Conservation (phyloP, 2,113 vertebrate species). For the Electrona antarctica region DNA sequence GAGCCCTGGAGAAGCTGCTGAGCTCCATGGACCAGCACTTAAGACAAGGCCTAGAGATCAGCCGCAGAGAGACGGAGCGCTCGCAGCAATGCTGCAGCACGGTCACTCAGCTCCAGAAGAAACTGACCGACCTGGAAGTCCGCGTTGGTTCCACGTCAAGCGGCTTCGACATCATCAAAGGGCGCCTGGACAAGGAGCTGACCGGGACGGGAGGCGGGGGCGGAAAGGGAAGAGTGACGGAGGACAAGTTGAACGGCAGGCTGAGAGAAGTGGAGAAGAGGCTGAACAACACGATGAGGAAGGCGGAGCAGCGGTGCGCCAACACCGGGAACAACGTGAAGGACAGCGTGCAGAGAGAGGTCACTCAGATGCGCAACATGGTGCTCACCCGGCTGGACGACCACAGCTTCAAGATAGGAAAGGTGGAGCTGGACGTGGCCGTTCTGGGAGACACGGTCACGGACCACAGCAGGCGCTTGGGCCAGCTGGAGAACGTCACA, state of each 20-base stretch:
- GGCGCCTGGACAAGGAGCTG: constrained; percentile 78
- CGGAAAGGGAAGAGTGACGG: constrained; percentile 62
- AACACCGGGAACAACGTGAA: constrained; percentile 77
- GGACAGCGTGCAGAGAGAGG: constrained; percentile 74
- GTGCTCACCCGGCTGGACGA: constrained; percentile 72
- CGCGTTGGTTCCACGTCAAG: constrained; percentile 74
- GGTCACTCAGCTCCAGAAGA: constrained; percentile 68
- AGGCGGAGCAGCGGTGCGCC: constrained; percentile 76
- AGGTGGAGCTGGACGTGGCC: constrained; percentile 75
- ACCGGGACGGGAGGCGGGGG: constrained; percentile 47
- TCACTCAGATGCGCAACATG: constrained; percentile 71
- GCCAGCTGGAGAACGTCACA: constrained; percentile 69
- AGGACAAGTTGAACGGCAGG: constrained; percentile 76
- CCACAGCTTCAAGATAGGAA: constrained; percentile 72
- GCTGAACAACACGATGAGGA: constrained; percentile 82
- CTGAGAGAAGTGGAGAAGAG: constrained; percentile 84
- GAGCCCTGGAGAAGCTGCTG: constrained; percentile 84
- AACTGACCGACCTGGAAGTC: constrained; percentile 73
- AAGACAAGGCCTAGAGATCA: constrained; percentile 75
- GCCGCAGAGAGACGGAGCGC: constrained; percentile 68
- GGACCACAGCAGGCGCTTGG: constrained; percentile 70
- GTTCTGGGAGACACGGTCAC: constrained; percentile 70
- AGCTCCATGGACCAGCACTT: constrained; percentile 83
- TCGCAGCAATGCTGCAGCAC: constrained; percentile 77
- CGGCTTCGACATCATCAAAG: constrained; percentile 75